phyloP scores from a whole-genome alignment of 2,113 vertebrate species.

The Antennarius striatus region DNA sequence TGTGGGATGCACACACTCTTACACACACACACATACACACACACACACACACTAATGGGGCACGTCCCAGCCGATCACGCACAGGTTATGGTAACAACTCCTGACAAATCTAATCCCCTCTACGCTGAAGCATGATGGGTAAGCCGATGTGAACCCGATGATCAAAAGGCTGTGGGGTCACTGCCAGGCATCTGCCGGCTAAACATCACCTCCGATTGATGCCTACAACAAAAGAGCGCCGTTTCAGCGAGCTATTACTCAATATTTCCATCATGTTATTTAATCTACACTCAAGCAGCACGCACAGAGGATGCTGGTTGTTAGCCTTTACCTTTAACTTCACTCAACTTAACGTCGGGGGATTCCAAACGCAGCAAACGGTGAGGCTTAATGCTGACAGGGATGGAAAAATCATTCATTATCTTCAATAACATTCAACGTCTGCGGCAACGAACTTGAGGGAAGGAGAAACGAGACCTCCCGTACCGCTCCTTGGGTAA shows the following conservation, averaged over 20 bases:
- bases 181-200: conserved; percentile 45
- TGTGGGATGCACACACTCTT: background rate
- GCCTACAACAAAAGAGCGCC: conserved; percentile 13
- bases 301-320: conserved; percentile 21
- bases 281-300: too few relatives aligned
- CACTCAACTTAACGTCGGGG: conserved; percentile 9
- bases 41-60: conserved; percentile 14
- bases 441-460: conserved; percentile 29
- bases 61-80: conserved; percentile 51
- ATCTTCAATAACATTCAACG: conserved; percentile 37
- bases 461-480: conserved; percentile 20
- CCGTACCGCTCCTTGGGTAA: conserved; percentile 3
- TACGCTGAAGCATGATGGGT: conserved; percentile 67
- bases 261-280: conserved; percentile 22
- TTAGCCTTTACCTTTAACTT: conserved; percentile 44
- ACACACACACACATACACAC: conserved; percentile 3
- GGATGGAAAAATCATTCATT: conserved; percentile 36
- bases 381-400: conserved; percentile 42
- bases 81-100: conserved; percentile 59
- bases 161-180: conserved; percentile 60
- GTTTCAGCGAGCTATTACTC: conserved; percentile 23
- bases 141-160: conserved; percentile 56
- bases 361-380: conserved; percentile 24
- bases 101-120: conserved; percentile 72
- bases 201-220: conserved; percentile 33